Percentiles rank a stretch among this genome's conserved stretches.
phyloP scores from a whole-genome alignment of 2,797 vertebrate species.

The Sebastes taczanowskii region DNA sequence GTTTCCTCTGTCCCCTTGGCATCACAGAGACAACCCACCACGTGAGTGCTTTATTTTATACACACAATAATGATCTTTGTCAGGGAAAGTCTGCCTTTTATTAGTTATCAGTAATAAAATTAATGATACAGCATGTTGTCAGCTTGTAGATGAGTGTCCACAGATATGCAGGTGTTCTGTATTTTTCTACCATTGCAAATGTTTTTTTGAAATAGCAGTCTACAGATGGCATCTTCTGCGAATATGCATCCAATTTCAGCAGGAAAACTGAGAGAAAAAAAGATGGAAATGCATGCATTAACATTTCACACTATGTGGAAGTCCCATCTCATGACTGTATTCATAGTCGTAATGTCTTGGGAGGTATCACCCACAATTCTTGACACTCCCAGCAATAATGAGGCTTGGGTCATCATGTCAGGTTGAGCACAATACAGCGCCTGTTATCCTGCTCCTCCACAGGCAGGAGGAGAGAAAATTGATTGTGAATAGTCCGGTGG shows the following conservation, averaged over 20 bases:
- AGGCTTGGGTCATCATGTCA: slow-evolving; percentile 51
- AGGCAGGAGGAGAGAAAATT: neutral
- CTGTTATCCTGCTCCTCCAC: slow-evolving; percentile 17
- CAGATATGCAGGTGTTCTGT: neutral
- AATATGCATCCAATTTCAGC: slow-evolving; percentile 11
- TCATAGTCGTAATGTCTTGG: neutral
- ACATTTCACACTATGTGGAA: neutral
- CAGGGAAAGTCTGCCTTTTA: neutral
- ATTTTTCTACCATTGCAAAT: neutral
- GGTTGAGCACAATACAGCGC: slow-evolving; percentile 16
- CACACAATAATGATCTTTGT: slow-evolving; percentile 11
- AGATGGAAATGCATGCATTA: neutral
- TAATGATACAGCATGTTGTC: neutral
- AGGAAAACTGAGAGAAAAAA: neutral
- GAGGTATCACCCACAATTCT: slow-evolving; percentile 11
- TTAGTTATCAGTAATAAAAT: slow-evolving; percentile 6
- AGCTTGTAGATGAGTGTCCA: neutral
- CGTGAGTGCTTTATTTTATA: slow-evolving; percentile 54
- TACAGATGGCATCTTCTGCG: neutral
- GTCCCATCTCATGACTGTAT: neutral
- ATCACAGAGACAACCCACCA: slow-evolving; percentile 28
- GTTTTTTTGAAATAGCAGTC: slow-evolving; percentile 1
- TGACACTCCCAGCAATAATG: slow-evolving; percentile 39
- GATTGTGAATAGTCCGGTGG: neutral
- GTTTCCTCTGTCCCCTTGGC: slow-evolving; percentile 24